Evolutionary conservation across 1,140 invertebrate genomes (phyloP).

Genomic region (Euwallacea fornicatus): DNA sequence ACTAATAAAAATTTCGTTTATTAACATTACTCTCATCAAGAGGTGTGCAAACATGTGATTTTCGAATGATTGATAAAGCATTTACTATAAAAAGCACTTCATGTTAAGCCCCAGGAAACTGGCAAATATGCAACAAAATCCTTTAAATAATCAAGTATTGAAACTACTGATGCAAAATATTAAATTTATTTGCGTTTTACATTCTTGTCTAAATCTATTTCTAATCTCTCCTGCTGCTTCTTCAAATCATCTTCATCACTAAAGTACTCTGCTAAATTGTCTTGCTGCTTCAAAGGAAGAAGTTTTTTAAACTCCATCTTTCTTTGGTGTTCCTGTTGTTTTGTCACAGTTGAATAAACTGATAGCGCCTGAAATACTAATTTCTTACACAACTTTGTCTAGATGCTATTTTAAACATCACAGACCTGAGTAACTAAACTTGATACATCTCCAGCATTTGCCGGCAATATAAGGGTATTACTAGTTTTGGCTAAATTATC

Average conservation of each 20-base stretch:
- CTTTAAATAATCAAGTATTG: no score
- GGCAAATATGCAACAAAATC: no score
- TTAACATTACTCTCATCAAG: no score
- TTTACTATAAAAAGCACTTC: no score
- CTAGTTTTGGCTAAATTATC: conserved; percentile 88
- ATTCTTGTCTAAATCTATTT: conserved; percentile 17
- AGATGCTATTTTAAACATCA: background rate
- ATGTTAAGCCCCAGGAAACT: no score
- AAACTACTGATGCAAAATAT: no score
- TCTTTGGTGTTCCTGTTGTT: conserved; percentile 38
- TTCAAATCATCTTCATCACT: conserved; percentile 60
- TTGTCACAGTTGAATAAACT: conserved; percentile 68
- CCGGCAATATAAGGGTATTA: conserved; percentile 93
- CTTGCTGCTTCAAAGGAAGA: conserved; percentile 36
- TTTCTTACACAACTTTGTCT: background rate
- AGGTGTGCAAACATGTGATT: no score
- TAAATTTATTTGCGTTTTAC: conserved; percentile 18
- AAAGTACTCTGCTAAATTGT: conserved; percentile 58
- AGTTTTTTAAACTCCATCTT: conserved; percentile 33
- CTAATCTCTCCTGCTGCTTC: conserved; percentile 40
- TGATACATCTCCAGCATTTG: conserved; percentile 85
- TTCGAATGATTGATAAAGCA: no score
- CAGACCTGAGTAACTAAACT: conserved; percentile 80
- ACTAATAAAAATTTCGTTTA: no score
- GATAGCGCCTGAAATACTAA: conserved; percentile 63